Evolutionary conservation across 2,113 vertebrate genomes (phyloP).

Genomic region (Budorcas taxicolor): DNA sequence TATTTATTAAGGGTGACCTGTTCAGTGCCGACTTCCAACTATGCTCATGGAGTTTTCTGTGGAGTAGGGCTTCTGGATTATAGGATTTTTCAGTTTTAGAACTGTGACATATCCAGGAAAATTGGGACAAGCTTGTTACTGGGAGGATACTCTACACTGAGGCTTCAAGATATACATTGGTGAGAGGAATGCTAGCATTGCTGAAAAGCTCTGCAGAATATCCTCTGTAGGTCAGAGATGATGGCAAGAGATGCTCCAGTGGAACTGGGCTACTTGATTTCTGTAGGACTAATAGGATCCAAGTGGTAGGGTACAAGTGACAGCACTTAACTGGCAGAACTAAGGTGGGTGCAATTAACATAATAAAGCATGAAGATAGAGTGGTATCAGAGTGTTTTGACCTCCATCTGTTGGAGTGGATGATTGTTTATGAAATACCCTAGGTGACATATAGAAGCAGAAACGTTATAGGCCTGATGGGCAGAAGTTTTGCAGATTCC

Average conservation of each 20-base stretch:
- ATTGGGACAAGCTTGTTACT: not conserved
- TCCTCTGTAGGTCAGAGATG: not conserved
- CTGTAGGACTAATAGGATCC: not conserved
- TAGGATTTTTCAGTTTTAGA: not conserved
- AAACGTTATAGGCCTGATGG: not conserved
- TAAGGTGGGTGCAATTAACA: constrained; percentile 3
- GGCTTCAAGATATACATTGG: not conserved
- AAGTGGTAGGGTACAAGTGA: not conserved
- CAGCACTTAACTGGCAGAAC: not conserved
- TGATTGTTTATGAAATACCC: not conserved
- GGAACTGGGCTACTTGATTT: not conserved
- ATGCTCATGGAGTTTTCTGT: not conserved
- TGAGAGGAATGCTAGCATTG: not conserved
- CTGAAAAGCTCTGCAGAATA: not conserved
- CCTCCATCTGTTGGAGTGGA: not conserved
- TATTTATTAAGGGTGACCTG: not conserved
- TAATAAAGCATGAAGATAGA: not conserved
- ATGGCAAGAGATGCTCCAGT: not conserved
- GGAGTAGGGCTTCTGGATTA: not conserved
- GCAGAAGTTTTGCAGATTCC: not conserved
- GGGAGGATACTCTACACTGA: not conserved
- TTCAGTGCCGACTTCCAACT: not conserved
- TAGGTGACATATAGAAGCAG: not conserved
- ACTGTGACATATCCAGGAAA: not conserved
- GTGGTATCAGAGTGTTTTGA: not conserved